Conservation (phyloP, 2,797 vertebrate species). For the Myiothlypis chrysogaster region DNA sequence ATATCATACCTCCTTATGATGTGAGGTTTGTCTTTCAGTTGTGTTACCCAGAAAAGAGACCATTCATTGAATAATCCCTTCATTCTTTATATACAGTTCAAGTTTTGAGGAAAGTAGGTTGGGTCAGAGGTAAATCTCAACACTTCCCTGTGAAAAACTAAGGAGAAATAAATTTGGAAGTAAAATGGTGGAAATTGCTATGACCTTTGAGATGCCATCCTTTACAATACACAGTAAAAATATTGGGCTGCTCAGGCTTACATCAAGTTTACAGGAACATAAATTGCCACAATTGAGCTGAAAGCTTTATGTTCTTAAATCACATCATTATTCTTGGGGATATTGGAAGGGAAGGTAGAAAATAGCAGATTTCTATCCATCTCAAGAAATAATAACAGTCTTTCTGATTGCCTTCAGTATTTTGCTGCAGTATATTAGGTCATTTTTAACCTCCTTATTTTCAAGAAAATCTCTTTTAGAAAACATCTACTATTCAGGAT, state of each 20-base stretch:
- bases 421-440: conserved; percentile 9
- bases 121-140: conserved; percentile 11
- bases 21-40: background rate
- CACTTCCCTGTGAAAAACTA: background rate
- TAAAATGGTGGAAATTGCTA: conserved; percentile 5
- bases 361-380: conserved; percentile 57
- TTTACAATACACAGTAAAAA: conserved; percentile 22
- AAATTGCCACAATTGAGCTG: conserved; percentile 48
- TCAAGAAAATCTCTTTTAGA: conserved; percentile 18
- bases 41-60: background rate
- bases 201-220: conserved; percentile 10
- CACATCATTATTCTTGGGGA: conserved; percentile 51
- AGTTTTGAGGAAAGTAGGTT: conserved; percentile 9
- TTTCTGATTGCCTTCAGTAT: conserved; percentile 26
- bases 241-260: background rate
- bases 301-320: conserved; percentile 65
- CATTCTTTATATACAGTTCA: background rate
- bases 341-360: conserved; percentile 42
- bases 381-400: conserved; percentile 42
- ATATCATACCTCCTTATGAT: background rate
- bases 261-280: conserved; percentile 49
- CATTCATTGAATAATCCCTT: background rate
- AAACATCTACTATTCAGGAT: conserved; percentile 12
- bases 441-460: conserved; percentile 10
- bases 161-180: conserved; percentile 19